A percentile compares a stretch with the other conserved stretches of the same genome.
Evolutionary conservation across 2,888 invertebrate species (phyloP).

Genomic region (Xylocampa areola): DNA sequence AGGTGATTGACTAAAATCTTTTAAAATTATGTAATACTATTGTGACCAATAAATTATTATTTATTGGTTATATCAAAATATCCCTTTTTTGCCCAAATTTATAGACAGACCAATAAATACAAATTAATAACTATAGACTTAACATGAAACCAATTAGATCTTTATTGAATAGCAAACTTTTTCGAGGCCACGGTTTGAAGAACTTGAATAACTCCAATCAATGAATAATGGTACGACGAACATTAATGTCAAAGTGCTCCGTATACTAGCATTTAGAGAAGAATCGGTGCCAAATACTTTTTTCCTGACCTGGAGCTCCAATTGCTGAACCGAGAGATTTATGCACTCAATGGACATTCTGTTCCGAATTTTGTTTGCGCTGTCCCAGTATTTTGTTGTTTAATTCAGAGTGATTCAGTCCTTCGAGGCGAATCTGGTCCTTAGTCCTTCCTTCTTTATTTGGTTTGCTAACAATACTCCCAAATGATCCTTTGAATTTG

Average conservation of each 20-base stretch:
- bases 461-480: constrained; percentile 44
- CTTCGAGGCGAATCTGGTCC: constrained; percentile 38
- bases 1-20: no score
- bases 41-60: no score
- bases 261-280: constrained; percentile 40
- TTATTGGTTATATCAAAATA: no score
- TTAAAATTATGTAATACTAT: no score
- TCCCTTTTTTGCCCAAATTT: background rate
- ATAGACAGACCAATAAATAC: background rate
- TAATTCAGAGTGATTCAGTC: constrained; percentile 34
- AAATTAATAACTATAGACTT: background rate
- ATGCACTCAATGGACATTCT: constrained; percentile 52
- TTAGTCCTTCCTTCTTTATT: constrained; percentile 44
- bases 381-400: constrained; percentile 45
- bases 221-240: constrained; percentile 37
- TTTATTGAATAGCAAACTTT: constrained; percentile 28
- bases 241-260: constrained; percentile 46
- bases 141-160: constrained; percentile 9
- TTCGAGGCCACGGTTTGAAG: constrained; percentile 30
- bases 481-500: constrained; percentile 48
- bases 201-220: constrained; percentile 46
- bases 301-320: constrained; percentile 48
- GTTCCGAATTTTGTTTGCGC: constrained; percentile 35
- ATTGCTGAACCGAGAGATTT: constrained; percentile 54
- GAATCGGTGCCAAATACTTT: constrained; percentile 49